phyloP scores from a whole-genome alignment of 1,140 invertebrate species.

The Meloidogyne floridensis region DNA sequence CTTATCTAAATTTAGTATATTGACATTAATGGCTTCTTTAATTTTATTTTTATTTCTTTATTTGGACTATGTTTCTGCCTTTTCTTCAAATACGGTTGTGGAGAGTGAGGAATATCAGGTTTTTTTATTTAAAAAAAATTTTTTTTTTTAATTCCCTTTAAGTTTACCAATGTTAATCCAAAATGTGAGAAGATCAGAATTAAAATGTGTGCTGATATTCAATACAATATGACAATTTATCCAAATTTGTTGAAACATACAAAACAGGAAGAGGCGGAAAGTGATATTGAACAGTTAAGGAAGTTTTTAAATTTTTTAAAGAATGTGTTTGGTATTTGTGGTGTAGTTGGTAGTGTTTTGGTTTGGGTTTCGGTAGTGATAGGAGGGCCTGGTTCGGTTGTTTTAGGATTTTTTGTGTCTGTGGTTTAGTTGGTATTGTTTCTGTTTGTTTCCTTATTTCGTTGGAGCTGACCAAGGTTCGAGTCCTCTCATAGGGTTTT shows the following conservation, averaged over 20 bases:
- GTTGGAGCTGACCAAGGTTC: too few relatives aligned
- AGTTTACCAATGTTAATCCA: constrained; percentile 66
- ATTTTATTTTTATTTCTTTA: constrained; percentile 20
- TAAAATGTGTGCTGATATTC: constrained; percentile 83
- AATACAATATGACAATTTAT: constrained; percentile 93
- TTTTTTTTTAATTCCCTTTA: constrained; percentile 16
- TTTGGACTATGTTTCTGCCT: neutral
- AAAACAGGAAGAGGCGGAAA: constrained; percentile 89
- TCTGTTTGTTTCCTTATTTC: too few relatives aligned
- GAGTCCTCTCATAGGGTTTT: too few relatives aligned
- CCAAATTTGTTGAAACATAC: constrained; percentile 89
- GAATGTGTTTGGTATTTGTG: too few relatives aligned
- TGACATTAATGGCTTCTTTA: neutral
- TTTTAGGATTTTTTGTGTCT: too few relatives aligned
- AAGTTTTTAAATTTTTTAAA: too few relatives aligned
- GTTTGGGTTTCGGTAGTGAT: too few relatives aligned
- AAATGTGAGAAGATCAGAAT: constrained; percentile 90
- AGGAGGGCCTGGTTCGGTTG: too few relatives aligned
- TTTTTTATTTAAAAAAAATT: constrained; percentile 27
- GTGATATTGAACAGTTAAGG: constrained; percentile 79
- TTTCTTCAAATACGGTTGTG: neutral
- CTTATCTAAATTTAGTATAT: neutral
- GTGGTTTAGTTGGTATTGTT: too few relatives aligned
- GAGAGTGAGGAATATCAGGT: constrained; percentile 42
- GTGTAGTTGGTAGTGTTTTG: too few relatives aligned